A percentile compares a stretch with the other conserved stretches of the same genome.
phyloP scores from a whole-genome alignment of 2,888 invertebrate genomes.

The Melinopterus prodromus region DNA sequence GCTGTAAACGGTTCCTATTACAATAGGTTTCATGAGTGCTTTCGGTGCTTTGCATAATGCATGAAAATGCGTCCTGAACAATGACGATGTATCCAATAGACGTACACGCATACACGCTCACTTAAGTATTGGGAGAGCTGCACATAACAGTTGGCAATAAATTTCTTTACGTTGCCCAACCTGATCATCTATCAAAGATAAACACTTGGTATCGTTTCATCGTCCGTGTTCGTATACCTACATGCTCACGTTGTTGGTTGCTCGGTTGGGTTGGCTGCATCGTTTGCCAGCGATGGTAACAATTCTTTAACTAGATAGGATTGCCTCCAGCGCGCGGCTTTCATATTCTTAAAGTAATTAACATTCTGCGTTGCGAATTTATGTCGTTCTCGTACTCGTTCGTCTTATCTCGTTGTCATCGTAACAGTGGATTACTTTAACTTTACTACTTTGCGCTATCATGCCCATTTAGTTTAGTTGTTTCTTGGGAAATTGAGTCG shows the following conservation, averaged over 20 bases:
- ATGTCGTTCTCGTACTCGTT: neutral
- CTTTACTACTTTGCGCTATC: neutral
- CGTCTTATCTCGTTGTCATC: neutral
- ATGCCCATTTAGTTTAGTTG: neutral
- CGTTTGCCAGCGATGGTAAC: constrained; percentile 16
- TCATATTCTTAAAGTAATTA: neutral
- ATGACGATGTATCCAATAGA: constrained; percentile 18
- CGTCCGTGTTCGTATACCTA: constrained; percentile 8
- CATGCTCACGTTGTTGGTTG: neutral
- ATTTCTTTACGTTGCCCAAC: constrained; percentile 20
- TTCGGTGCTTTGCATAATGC: constrained; percentile 13
- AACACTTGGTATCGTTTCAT: constrained; percentile 18
- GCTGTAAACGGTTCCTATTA: neutral
- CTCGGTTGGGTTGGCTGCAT: neutral
- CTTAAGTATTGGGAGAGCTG: constrained; percentile 5
- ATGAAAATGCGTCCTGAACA: constrained; percentile 20
- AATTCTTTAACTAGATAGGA: constrained; percentile 22
- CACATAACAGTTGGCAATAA: constrained; percentile 15
- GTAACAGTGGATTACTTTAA: neutral
- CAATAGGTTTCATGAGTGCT: neutral
- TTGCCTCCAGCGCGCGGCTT: constrained; percentile 5
- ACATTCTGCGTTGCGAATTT: neutral
- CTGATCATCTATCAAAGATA: constrained; percentile 27
- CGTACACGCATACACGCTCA: neutral
- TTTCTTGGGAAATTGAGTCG: neutral